Evolutionary conservation across 2,888 invertebrate species (phyloP).

Genomic region (Lacanobia oleracea): DNA sequence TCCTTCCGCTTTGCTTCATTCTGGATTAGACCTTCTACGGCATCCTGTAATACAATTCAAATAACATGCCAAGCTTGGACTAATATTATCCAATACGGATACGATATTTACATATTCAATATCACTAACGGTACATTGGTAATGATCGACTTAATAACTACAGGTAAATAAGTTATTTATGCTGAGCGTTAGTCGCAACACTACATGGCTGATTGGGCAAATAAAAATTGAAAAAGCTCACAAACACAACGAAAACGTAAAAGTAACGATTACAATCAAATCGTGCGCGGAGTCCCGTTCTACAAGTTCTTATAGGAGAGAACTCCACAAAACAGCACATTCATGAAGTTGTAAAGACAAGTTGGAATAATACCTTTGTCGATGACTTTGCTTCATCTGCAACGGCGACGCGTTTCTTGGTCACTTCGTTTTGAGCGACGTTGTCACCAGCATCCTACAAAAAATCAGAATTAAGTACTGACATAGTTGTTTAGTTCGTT

Average conservation of each 20-base stretch:
- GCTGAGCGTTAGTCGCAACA: constrained; percentile 50
- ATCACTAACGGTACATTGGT: constrained; percentile 36
- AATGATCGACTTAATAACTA: constrained; percentile 48
- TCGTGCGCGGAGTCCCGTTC: constrained; percentile 32
- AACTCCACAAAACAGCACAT: constrained; percentile 41
- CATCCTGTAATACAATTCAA: constrained; percentile 85
- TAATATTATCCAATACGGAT: constrained; percentile 50
- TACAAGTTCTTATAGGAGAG: constrained; percentile 18
- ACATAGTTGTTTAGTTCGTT: background rate
- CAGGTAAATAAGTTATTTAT: constrained; percentile 33
- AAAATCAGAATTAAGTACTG: background rate
- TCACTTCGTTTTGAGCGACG: constrained; percentile 80
- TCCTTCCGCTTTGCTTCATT: constrained; percentile 82
- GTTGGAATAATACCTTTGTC: constrained; percentile 78
- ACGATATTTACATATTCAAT: constrained; percentile 44
- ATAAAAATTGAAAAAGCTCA: constrained; percentile 78
- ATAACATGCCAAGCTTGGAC: constrained; percentile 83
- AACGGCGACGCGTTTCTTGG: constrained; percentile 83
- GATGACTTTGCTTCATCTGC: constrained; percentile 81
- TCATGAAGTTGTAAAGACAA: constrained; percentile 16
- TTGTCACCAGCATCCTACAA: constrained; percentile 84
- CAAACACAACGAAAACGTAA: constrained; percentile 64
- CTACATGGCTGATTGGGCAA: constrained; percentile 68
- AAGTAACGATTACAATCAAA: constrained; percentile 29
- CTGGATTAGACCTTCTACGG: constrained; percentile 81